Evolutionary conservation across 2,888 invertebrate genomes (phyloP).

Genomic region (Baccha elongata): DNA sequence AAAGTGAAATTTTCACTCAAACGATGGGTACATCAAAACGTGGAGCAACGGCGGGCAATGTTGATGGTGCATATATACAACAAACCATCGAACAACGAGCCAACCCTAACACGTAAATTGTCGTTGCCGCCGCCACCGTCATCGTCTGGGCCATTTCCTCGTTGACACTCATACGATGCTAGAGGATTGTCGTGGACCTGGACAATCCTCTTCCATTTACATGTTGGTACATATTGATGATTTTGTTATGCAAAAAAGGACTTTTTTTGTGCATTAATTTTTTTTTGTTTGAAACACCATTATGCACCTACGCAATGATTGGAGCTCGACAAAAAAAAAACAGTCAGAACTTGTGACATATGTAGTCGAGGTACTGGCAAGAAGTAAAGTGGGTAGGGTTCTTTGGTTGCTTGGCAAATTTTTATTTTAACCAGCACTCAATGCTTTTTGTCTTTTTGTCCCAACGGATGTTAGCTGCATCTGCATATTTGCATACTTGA

Average conservation of each 20-base stretch:
- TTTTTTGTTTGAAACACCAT: conserved; percentile 44
- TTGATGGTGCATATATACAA: background rate
- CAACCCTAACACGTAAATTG: conserved; percentile 55
- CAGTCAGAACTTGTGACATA: conserved; percentile 68
- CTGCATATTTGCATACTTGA: conserved; percentile 74
- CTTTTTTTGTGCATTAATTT: conserved; percentile 17
- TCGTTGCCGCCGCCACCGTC: conserved; percentile 26
- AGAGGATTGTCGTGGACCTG: conserved; percentile 34
- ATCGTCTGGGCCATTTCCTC: conserved; percentile 71
- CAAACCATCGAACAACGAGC: conserved; percentile 22
- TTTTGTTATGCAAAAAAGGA: conserved; percentile 70
- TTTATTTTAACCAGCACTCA: conserved; percentile 36
- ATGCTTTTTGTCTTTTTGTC: conserved; percentile 57
- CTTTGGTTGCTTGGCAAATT: conserved; percentile 25
- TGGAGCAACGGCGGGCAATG: background rate
- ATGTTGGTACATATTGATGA: conserved; percentile 60
- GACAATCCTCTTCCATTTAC: conserved; percentile 56
- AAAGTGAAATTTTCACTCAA: conserved; percentile 66
- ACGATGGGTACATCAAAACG: conserved; percentile 5
- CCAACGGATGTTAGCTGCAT: conserved; percentile 73
- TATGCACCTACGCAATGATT: conserved; percentile 69
- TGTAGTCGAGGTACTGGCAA: conserved; percentile 31
- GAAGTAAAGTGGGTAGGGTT: conserved; percentile 24
- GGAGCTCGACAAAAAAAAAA: conserved; percentile 13
- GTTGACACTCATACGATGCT: conserved; percentile 54